Evolutionary conservation across 2,113 vertebrate genomes (phyloP), one percentile per base, ranked within the genome.

Genomic region (Xenus cinereus): DNA sequence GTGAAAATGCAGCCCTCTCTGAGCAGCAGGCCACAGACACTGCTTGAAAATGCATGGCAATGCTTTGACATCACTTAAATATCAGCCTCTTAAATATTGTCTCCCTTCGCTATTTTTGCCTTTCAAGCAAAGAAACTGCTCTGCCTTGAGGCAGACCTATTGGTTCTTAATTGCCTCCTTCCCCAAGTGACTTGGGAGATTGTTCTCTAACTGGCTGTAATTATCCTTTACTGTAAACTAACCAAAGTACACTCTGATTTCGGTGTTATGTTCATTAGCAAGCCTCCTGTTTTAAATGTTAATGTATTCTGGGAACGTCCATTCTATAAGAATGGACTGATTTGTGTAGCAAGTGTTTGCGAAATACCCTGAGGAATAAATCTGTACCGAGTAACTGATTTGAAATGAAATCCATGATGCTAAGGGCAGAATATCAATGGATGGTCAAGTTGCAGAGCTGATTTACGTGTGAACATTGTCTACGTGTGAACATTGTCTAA

Each of bases 201-300:
- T 79, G 63, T 54, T 97, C 53, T 87, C 72, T 93, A 90, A 89
- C 69, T 62, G 72, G 39, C 74, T 89, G 81, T 91, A 96, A 97
- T 97, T 92, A 96, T 69, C 67, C 41, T 84, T 92, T 77, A 62
- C 32, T 93, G 78, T 94, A 91, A 92, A 87, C 68, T 85, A 93
- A 91, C 79, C 63, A 27, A 85, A 94, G 71, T 57, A 60, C 62
- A 6, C n/a, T 85, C 62, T 60, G 80, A 67, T 66, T 68, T 93
- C 1, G 0, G 57, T 74, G 71, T 69, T 67, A 24, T 3, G 75
- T 53, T 87, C 81, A 88, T 95, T 94, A 89, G 10, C 35, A 79
- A 79, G n/a, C 30, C 37, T 39, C 35, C 69, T 80, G 64, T 33
- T 79, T 95, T 26, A 83, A 41, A 93, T 72, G 37, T 74, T 94